Percentiles rank a stretch among this genome's conserved stretches.
These are phyloP conservation scores for Tachina lurida DNA, from an alignment of 2,888 invertebrate species.

Conservation along the genomic window DNA sequence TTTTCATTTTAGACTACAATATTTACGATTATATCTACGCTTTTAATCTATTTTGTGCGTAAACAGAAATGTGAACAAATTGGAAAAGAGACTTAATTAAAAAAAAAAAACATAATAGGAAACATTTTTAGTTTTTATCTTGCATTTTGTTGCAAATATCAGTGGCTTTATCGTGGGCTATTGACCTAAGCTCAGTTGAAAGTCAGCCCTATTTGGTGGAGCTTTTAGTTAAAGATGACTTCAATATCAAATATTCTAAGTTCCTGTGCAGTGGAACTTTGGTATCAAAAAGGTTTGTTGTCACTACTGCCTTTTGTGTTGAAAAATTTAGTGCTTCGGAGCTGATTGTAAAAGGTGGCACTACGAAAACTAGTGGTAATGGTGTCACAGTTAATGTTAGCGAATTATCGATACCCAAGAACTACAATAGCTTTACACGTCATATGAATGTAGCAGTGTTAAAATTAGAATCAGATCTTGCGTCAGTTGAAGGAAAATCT, in stretches of 20 bases:
- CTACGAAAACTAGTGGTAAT: not conserved
- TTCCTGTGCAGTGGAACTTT: not conserved
- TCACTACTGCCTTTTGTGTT: constrained; percentile 5
- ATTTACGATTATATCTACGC: no score
- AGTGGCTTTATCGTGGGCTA: not conserved
- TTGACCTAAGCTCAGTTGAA: not conserved
- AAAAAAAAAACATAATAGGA: no score
- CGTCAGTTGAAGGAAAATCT: not conserved
- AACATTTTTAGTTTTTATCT: no score
- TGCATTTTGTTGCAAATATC: not conserved
- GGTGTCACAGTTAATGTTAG: not conserved
- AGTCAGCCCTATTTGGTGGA: not conserved
- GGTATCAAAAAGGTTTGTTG: not conserved
- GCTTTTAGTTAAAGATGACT: not conserved
- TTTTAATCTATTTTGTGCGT: no score
- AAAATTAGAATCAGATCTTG: not conserved
- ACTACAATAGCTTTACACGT: not conserved
- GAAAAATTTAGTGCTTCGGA: not conserved
- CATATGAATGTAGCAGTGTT: constrained; percentile 3
- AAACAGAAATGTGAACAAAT: no score
- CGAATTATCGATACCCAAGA: not conserved
- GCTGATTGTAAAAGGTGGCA: not conserved
- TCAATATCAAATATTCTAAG: no score
- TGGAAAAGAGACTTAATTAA: no score
- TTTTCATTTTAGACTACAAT: no score